Conservation (phyloP, 2,797 vertebrate genomes). For the Darevskia mixta region DNA sequence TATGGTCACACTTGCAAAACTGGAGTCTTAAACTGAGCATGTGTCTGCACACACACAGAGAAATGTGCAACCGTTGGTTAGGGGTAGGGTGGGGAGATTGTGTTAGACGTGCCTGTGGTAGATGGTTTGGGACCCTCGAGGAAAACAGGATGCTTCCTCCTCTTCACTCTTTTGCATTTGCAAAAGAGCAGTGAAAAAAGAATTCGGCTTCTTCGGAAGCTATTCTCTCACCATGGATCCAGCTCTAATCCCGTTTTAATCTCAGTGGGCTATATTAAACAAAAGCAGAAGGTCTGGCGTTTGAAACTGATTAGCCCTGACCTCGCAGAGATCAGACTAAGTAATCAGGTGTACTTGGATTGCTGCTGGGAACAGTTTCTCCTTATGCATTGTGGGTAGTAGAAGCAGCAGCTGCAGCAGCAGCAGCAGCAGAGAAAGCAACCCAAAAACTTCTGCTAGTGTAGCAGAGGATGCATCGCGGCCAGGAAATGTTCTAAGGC, state of each 20-base stretch:
- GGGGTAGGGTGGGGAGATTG: background rate
- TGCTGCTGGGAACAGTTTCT: conserved; percentile 44
- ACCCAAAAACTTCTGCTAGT: background rate
- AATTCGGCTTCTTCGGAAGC: conserved; percentile 45
- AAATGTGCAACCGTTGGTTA: background rate
- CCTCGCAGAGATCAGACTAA: conserved; percentile 69
- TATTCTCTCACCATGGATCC: conserved; percentile 54
- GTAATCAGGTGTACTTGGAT: conserved; percentile 65
- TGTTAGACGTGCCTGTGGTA: background rate
- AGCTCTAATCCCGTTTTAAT: conserved; percentile 75
- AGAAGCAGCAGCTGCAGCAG: background rate
- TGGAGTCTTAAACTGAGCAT: background rate
- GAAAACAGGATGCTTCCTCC: background rate
- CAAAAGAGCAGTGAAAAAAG: conserved; percentile 37
- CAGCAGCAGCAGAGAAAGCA: background rate
- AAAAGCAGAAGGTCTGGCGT: conserved; percentile 74
- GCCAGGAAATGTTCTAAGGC: background rate
- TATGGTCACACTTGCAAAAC: conserved; percentile 15
- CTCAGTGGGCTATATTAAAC: conserved; percentile 75
- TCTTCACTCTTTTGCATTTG: conserved; percentile 1
- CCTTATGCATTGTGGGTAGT: conserved; percentile 13
- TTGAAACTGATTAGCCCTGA: conserved; percentile 73
- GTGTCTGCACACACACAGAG: background rate
- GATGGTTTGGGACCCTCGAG: background rate
- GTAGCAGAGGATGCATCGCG: background rate